These are phyloP conservation scores for Tonatia bakeri DNA, from an alignment of 2,113 vertebrate genomes.

Conservation along the genomic window DNA sequence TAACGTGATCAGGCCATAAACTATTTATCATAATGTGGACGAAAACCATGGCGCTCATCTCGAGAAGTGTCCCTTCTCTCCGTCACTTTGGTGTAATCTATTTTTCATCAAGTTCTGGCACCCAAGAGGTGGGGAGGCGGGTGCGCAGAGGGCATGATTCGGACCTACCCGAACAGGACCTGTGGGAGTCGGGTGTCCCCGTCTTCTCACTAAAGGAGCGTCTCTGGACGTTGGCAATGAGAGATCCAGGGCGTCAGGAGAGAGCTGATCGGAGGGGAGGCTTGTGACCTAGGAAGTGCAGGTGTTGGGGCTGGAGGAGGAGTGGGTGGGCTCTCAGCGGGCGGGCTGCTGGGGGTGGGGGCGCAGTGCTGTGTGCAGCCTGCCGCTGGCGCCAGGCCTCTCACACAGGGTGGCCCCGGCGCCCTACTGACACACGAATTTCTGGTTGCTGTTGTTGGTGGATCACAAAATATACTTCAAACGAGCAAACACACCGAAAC, in stretches of 20 bases:
- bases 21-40: background rate
- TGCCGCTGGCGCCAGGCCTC: background rate
- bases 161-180: background rate
- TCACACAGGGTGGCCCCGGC: background rate
- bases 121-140: background rate
- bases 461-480: background rate
- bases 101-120: background rate
- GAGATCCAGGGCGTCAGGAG: background rate
- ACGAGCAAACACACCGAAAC: background rate
- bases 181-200: background rate
- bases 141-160: no score
- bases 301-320: background rate
- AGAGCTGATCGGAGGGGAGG: no score
- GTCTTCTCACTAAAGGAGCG: background rate
- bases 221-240: background rate
- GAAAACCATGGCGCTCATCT: background rate
- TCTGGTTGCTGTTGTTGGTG: background rate
- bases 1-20: background rate
- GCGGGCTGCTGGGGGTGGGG: background rate
- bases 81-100: background rate
- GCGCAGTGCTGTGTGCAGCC: background rate
- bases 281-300: background rate
- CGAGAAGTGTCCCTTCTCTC: background rate
- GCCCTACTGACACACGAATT: background rate
- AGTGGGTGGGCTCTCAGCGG: background rate